Percentiles rank a stretch among this genome's conserved stretches.
Evolutionary conservation across 2,888 invertebrate species (phyloP).

Genomic region (Eupithecia subfuscata): DNA sequence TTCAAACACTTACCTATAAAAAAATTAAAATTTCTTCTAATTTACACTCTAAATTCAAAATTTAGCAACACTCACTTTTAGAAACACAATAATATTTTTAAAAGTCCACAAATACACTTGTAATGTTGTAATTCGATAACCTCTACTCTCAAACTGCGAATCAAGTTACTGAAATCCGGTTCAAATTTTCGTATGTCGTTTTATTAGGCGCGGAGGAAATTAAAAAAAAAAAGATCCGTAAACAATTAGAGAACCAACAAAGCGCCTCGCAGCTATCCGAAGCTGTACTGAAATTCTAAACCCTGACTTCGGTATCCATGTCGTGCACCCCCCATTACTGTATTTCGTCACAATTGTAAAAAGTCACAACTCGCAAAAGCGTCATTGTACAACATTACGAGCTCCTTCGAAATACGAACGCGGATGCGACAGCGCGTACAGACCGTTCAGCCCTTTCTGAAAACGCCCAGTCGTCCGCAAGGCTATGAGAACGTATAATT

Average conservation of each 20-base stretch:
- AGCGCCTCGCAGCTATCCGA: constrained; percentile 83
- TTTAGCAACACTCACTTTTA: constrained; percentile 49
- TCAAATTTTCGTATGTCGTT: constrained; percentile 51
- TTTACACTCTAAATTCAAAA: constrained; percentile 45
- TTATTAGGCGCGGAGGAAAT: constrained; percentile 59
- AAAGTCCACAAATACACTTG: constrained; percentile 53
- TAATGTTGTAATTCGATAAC: constrained; percentile 58
- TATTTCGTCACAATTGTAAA: constrained; percentile 67
- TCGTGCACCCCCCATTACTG: constrained; percentile 83
- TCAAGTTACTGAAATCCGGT: constrained; percentile 55
- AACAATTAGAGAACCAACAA: constrained; percentile 81
- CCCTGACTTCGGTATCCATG: constrained; percentile 82
- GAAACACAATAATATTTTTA: constrained; percentile 40
- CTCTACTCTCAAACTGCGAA: constrained; percentile 49
- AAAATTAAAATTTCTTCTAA: constrained; percentile 52
- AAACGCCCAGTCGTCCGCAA: constrained; percentile 63
- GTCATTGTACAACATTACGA: constrained; percentile 28
- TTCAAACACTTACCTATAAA: constrained; percentile 76
- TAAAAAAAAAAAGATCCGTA: constrained; percentile 75
- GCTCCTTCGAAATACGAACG: constrained; percentile 40
- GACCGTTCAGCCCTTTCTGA: constrained; percentile 52
- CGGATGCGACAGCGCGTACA: constrained; percentile 45
- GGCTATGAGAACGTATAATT: constrained; percentile 85
- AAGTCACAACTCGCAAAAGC: constrained; percentile 44
- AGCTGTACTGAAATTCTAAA: constrained; percentile 84